Evolutionary conservation across 2,888 invertebrate species (phyloP), one percentile per base, ranked within the genome.

Genomic region (Pantelozetes paolii): DNA sequence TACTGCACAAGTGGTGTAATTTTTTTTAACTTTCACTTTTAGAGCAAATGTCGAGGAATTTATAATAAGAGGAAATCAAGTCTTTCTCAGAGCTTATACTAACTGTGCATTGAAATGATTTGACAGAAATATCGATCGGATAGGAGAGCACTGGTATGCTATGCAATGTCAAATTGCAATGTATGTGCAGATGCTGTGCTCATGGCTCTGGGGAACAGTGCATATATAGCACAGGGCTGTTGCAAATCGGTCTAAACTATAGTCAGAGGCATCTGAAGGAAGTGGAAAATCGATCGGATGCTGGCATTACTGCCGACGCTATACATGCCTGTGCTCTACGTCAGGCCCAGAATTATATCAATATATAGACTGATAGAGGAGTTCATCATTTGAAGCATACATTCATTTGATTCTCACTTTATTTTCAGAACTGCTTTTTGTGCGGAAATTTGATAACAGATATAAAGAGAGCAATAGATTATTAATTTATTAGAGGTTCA

Each of bases 391-490:
- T 50, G 50, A 50, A 20, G 50, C 50, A 8, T 45, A 15, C 45
- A 45, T 23, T 50, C 50, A 20, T 50, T 50, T 50, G 13, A 50
- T 8, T 50, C 50, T 20, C 50, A 50, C 50, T 50, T 50, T 50
- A 50, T 50, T 50, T 36, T 20, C 20, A 50, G 50, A 3, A n/a
- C 20, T 20, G 50, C 50, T 23, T 50, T 20, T 45, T 50, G 20
- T 50, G 50, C 64, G 64, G 64, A 64, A 64, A 64, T 64, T 64
- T 64, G 64, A 64, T 64, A 64, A 64, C 36, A 64, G 45, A 45
- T 45, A 45, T 45, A 54, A 26, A 54, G 54, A 54, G 36, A 64
- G 36, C 32, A 32, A 64, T 36, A 64, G 64, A 64, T 64, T 64
- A 64, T 64, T 64, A 64, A 64, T 64, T 64, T 64, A 36, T 64